Conservation (phyloP, 2,113 vertebrate genomes). For the Anthoscopus minutus region DNA sequence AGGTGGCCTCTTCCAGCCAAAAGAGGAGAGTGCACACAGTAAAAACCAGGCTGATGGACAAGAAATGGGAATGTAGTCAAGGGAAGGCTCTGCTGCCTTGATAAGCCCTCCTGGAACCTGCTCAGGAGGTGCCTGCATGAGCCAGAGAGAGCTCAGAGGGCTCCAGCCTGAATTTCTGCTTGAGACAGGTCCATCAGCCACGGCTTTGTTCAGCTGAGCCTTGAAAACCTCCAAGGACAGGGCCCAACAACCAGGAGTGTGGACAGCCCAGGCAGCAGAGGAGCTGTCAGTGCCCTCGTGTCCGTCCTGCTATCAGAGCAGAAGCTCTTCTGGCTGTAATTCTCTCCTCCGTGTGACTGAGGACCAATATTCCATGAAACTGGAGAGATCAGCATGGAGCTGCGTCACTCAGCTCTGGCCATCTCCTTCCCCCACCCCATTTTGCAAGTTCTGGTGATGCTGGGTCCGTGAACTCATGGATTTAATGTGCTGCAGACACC, state of each 20-base stretch:
- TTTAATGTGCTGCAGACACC: background rate
- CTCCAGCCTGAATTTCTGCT: background rate
- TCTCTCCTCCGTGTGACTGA: accelerated
- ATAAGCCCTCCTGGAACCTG: accelerated
- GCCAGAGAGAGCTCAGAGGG: background rate
- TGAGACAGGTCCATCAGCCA: background rate
- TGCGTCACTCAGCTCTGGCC: background rate
- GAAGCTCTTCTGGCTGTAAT: accelerated
- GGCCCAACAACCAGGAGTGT: background rate
- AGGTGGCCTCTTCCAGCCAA: background rate
- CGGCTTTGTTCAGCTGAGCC: background rate
- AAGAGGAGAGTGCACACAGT: background rate
- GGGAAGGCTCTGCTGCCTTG: background rate
- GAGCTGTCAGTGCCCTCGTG: background rate
- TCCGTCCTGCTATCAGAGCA: background rate
- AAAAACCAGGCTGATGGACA: background rate
- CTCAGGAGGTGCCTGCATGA: background rate
- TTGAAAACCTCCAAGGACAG: background rate
- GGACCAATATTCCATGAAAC: background rate
- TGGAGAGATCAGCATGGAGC: accelerated
- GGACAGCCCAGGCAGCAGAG: background rate
- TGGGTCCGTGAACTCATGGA: accelerated
- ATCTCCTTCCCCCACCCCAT: background rate
- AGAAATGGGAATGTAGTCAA: background rate
- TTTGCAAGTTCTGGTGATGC: background rate